Percentiles rank a stretch among this genome's conserved stretches.
phyloP scores from a whole-genome alignment of 2,888 invertebrate genomes.

The Lumbricus terrestris region DNA sequence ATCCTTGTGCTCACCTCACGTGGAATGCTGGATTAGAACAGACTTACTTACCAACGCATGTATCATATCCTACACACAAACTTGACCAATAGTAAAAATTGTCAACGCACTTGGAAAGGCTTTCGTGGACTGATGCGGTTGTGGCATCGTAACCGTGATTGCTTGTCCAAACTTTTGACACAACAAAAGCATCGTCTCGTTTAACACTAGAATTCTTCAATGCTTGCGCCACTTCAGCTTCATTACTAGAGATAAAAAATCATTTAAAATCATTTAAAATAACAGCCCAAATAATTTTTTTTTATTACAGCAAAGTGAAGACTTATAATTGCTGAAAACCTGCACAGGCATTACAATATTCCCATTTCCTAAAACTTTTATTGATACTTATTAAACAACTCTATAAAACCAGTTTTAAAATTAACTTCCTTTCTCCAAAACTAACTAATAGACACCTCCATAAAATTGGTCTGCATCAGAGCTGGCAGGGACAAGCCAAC shows the following conservation, averaged over 20 bases:
- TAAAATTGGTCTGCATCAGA: neutral
- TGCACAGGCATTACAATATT: neutral
- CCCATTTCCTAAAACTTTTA: neutral
- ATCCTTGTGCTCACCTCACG: no score
- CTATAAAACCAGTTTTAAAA: neutral
- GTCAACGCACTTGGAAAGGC: constrained; percentile 19
- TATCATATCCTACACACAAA: no score
- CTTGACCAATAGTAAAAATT: neutral
- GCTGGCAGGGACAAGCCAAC: neutral
- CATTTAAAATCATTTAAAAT: neutral
- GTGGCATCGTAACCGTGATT: constrained; percentile 27
- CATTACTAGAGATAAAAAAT: constrained; percentile 25
- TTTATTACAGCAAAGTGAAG: neutral
- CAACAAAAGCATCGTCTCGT: constrained; percentile 27
- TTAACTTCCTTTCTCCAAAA: neutral
- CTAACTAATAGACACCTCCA: neutral
- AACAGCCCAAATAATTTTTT: no score
- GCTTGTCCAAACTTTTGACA: constrained; percentile 17
- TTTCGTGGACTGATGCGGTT: constrained; percentile 24
- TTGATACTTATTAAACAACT: neutral
- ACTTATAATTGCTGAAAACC: neutral
- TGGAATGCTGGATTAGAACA: no score
- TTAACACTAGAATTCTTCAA: constrained; percentile 22
- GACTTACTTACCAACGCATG: no score
- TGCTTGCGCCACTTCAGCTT: constrained; percentile 26